Evolutionary conservation across 2,797 vertebrate genomes (phyloP), one percentile per base, ranked within the genome.

Genomic region (Takifugu ocellatus): DNA sequence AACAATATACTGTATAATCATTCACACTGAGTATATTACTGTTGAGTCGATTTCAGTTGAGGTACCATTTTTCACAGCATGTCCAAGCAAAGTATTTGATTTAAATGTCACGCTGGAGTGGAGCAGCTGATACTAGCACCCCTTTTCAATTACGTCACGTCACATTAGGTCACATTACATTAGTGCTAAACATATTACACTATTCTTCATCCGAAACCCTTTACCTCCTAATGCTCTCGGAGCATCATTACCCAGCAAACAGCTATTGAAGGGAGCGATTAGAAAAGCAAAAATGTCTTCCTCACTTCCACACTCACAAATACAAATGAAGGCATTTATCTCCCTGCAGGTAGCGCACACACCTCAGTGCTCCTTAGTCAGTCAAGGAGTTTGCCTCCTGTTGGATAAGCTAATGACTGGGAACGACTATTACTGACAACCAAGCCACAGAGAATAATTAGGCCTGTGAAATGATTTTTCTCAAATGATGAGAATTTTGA

Each of bases 101-200:
- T 81, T 2, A 69, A 68, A 47, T 70, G 68, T 66, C 63, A 45
- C 63, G 17, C 46, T 46, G 54, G 49, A 62, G 56, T n/a, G 1
- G 59, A 59, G 56, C 9, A 14, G 27, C 48, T 66, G 10, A 17
- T 17, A 45, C 0, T 56, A 63, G 68, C 72, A 42, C 75, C 75
- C 74, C 53, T 6, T 72, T 75, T 75, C 49, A 66, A 86, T 85
- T 71, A 78, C 72, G 81, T 82, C 66, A 59, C 71, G 79, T 78
- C 78, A 76, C 70, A 86, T 84, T 74, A 80, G 80, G 70, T 70
- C 77, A 74, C 82, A 73, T 84, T 78, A 78, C 74, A 81, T 87
- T 83, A 74, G 77, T 9, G 0, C 69, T 83, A 82, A 87, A 57
- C 66, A 81, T 73, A 84, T 85, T 81, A 84, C 15, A 50, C 77